Conservation (phyloP, 2,113 vertebrate species). For the Microcebus griseorufus region DNA sequence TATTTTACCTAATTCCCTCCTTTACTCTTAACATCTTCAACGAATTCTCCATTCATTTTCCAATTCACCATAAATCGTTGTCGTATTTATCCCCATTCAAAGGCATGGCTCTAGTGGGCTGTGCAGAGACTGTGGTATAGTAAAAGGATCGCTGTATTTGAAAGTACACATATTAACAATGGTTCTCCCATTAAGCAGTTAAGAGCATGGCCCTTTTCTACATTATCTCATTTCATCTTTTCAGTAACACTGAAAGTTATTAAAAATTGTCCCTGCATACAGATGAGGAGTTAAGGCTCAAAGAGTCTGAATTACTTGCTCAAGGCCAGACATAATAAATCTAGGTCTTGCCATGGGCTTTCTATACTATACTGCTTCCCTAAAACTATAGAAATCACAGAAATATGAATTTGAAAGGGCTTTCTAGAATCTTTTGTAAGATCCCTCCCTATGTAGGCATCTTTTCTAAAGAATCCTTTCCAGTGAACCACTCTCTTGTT, state of each 20-base stretch:
- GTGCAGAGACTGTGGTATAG: neutral
- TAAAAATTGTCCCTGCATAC: neutral
- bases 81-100: neutral
- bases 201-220: neutral
- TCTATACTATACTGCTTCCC: neutral
- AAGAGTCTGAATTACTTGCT: constrained; percentile 11
- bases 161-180: neutral
- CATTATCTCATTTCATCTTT: constrained; percentile 21
- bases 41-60: constrained; percentile 10
- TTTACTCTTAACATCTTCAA: constrained; percentile 21
- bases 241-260: neutral
- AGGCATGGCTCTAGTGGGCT: neutral
- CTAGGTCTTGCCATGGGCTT: neutral
- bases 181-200: neutral
- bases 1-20: neutral
- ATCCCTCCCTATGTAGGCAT: neutral
- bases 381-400: neutral
- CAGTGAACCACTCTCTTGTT: neutral
- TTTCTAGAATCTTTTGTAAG: neutral
- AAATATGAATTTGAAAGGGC: neutral
- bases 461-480: neutral
- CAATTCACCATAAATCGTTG: neutral
- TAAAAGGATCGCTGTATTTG: neutral
- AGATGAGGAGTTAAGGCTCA: neutral
- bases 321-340: neutral